phyloP scores from a whole-genome alignment of 30 jellyfish, hydroid and myxozoan species.

The Hydra vulgaris region DNA sequence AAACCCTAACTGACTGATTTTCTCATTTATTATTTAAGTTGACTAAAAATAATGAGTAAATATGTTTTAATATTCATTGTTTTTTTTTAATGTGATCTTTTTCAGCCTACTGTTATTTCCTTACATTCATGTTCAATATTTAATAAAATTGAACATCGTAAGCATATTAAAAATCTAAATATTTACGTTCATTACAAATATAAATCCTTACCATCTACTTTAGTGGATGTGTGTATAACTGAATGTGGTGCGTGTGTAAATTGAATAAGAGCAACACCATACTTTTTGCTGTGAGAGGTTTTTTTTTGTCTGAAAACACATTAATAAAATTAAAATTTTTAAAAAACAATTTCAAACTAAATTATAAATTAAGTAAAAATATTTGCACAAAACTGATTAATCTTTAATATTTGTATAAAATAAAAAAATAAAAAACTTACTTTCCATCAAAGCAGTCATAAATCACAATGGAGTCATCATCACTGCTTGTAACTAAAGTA shows the following conservation, averaged over 20 bases:
- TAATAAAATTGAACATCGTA: too few species aligned
- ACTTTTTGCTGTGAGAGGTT: constrained; percentile 68
- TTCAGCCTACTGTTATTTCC: too few species aligned
- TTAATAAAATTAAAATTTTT: neutral
- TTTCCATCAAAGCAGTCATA: constrained; percentile 90
- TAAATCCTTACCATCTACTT: constrained; percentile 57
- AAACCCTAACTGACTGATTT: too few species aligned
- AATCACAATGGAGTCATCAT: constrained; percentile 79
- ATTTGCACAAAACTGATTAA: neutral
- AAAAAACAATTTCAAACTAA: neutral
- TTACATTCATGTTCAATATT: too few species aligned
- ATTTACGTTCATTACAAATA: too few species aligned
- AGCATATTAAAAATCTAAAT: too few species aligned
- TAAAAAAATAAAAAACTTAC: constrained; percentile 20
- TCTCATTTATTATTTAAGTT: too few species aligned
- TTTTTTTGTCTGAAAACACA: constrained; percentile 50
- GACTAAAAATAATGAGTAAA: too few species aligned
- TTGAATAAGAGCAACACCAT: constrained; percentile 79
- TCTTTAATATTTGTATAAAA: neutral
- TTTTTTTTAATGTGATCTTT: too few species aligned
- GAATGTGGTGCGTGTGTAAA: constrained; percentile 80
- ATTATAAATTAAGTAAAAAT: neutral
- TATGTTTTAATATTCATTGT: too few species aligned
- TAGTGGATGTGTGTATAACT: constrained; percentile 86
- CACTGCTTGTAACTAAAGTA: constrained; percentile 60